Percentiles rank a stretch among this genome's conserved stretches.
phyloP scores from a whole-genome alignment of 2,797 vertebrate genomes.

The Hipposideros larvatus region DNA sequence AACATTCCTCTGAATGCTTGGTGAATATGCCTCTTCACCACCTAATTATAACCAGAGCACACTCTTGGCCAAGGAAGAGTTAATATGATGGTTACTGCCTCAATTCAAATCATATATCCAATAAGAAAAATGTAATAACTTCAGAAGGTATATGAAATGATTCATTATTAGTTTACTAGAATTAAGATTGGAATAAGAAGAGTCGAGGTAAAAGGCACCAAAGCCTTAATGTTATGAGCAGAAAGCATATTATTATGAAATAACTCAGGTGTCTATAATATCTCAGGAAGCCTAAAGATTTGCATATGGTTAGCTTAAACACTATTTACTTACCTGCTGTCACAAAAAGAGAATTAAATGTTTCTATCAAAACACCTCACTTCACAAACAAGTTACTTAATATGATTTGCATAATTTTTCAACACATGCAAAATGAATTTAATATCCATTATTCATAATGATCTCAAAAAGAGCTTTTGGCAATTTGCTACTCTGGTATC shows the following conservation, averaged over 20 bases:
- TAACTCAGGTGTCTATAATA: constrained; percentile 67
- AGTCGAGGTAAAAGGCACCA: constrained; percentile 1
- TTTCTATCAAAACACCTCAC: constrained; percentile 84
- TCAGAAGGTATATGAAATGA: not conserved
- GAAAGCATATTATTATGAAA: constrained; percentile 70
- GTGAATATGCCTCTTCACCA: not conserved
- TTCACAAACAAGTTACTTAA: constrained; percentile 84
- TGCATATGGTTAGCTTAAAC: constrained; percentile 61
- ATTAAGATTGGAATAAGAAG: constrained; percentile 25
- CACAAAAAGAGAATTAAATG: constrained; percentile 82
- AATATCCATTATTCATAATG: constrained; percentile 86
- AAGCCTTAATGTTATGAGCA: constrained; percentile 56
- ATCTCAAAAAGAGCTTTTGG: constrained; percentile 78
- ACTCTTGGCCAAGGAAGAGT: not conserved
- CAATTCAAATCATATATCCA: constrained; percentile 21
- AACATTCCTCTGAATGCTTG: not conserved
- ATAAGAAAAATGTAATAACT: constrained; percentile 66
- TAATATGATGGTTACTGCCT: not conserved
- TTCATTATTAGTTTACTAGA: constrained; percentile 24
- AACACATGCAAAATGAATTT: constrained; percentile 82
- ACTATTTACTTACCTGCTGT: constrained; percentile 55
- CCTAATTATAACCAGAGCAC: not conserved
- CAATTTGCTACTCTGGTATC: constrained; percentile 77
- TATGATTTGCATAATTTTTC: constrained; percentile 85
- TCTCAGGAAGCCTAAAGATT: constrained; percentile 65